Evolutionary conservation across 1,140 invertebrate genomes (phyloP).

Genomic region (Lasaia peninsularis): DNA sequence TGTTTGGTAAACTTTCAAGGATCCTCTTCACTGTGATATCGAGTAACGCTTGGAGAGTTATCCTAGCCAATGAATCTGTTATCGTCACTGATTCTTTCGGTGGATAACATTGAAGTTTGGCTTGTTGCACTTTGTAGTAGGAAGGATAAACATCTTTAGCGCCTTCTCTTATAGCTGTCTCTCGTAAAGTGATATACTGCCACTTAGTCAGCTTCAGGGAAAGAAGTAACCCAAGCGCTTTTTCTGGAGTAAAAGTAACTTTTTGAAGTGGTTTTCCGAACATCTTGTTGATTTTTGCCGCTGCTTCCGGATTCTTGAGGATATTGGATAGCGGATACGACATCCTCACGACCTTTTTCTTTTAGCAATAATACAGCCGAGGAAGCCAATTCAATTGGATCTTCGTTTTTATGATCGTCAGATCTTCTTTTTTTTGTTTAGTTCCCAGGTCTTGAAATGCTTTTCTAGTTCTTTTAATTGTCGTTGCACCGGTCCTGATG

Average conservation of each 20-base stretch:
- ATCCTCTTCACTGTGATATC: conserved; percentile 11
- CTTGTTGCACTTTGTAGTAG: conserved; percentile 14
- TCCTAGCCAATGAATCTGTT: conserved; percentile 9
- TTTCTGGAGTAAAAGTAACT: conserved; percentile 12
- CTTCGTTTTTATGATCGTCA: conserved; percentile 15
- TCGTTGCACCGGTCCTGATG: neutral
- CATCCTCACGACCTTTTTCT: conserved; percentile 17
- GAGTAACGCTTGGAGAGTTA: conserved; percentile 11
- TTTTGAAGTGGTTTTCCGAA: conserved; percentile 6
- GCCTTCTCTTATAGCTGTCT: conserved; percentile 14
- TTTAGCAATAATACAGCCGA: conserved; percentile 16
- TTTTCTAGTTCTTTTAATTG: conserved; percentile 1
- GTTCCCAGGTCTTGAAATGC: conserved; percentile 5
- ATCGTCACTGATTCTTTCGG: conserved; percentile 14
- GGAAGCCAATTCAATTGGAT: conserved; percentile 16
- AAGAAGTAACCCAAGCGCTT: conserved; percentile 13
- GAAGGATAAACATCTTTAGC: conserved; percentile 14
- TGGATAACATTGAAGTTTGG: conserved; percentile 12
- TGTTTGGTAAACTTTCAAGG: neutral
- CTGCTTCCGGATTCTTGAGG: conserved; percentile 20
- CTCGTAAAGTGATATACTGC: conserved; percentile 17
- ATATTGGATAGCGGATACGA: conserved; percentile 20
- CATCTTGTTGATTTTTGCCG: conserved; percentile 15
- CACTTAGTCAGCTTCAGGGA: conserved; percentile 6
- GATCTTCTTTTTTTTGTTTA: conserved; percentile 20